Percentiles rank a stretch among this genome's conserved stretches.
Conservation (phyloP, 2,113 vertebrate genomes). For the Bufo bufo region DNA sequence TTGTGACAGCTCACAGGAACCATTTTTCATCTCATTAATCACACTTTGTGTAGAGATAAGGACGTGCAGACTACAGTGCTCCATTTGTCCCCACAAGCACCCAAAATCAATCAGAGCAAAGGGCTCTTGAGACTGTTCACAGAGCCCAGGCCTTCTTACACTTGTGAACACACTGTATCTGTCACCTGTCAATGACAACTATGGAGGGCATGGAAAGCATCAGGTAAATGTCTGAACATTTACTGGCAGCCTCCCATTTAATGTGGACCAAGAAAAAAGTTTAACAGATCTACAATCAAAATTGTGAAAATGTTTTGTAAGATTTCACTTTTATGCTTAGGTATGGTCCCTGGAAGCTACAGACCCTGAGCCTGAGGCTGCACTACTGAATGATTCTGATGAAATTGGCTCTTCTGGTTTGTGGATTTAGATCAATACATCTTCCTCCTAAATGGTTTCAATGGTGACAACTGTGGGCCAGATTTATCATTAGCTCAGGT, state of each 20-base stretch:
- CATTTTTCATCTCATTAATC: constrained; percentile 51
- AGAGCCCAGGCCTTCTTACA: neutral
- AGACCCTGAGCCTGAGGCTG: no score
- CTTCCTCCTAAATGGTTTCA: no score
- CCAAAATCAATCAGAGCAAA: constrained; percentile 6
- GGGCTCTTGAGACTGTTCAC: neutral
- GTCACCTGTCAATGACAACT: constrained; percentile 27
- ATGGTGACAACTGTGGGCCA: no score
- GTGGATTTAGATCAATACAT: no score
- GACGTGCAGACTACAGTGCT: constrained; percentile 31
- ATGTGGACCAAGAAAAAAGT: no score
- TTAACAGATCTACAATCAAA: no score
- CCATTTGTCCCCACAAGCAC: constrained; percentile 43
- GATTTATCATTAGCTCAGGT: no score
- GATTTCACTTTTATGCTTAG: no score
- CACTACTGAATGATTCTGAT: no score
- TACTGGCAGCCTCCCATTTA: neutral
- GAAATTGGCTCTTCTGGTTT: no score
- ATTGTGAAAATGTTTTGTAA: no score
- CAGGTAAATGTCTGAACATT: neutral
- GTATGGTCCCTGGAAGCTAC: no score
- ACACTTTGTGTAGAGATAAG: constrained; percentile 57
- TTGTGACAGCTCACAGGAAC: constrained; percentile 29
- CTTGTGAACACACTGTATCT: neutral
- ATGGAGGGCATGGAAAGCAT: neutral